A percentile compares a stretch with the other conserved stretches of the same genome.
Conservation (phyloP, 2,113 vertebrate species). For the Bagarius yarrelli region DNA sequence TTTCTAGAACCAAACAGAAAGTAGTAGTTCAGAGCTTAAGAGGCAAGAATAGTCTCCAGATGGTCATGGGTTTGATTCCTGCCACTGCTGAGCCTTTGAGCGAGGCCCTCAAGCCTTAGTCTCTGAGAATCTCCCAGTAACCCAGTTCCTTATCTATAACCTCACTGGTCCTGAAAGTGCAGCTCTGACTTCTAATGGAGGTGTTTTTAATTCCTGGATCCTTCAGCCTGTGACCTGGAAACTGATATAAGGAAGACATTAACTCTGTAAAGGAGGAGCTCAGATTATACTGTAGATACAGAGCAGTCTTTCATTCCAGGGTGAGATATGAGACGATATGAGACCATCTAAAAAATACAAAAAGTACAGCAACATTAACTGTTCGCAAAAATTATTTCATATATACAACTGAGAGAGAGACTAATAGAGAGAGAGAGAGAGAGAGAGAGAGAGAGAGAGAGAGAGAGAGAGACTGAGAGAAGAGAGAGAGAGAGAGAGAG, state of each 20-base stretch:
- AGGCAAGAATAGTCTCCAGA: no score
- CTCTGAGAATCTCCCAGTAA: background rate
- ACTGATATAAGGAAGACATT: background rate
- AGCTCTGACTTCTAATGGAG: background rate
- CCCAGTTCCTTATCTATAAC: background rate
- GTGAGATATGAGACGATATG: no score
- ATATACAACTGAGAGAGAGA: no score
- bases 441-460: no score
- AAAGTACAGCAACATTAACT: no score
- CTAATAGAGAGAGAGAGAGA: no score
- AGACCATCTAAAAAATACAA: no score
- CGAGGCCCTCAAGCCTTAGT: no score
- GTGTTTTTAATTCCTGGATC: background rate
- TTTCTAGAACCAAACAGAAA: background rate
- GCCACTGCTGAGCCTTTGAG: no score
- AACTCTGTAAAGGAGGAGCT: background rate
- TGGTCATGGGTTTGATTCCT: background rate
- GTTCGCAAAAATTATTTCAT: no score
- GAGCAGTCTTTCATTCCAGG: background rate
- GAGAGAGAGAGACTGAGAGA: no score
- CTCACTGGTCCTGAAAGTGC: background rate
- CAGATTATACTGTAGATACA: background rate
- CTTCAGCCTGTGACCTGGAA: constrained; percentile 7
- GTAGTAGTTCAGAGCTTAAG: no score
- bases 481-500: fast-evolving